Percentiles rank a stretch among this genome's conserved stretches.
These are phyloP conservation scores for Bos indicus DNA, from an alignment of 2,113 vertebrate genomes.

Conservation along the genomic window DNA sequence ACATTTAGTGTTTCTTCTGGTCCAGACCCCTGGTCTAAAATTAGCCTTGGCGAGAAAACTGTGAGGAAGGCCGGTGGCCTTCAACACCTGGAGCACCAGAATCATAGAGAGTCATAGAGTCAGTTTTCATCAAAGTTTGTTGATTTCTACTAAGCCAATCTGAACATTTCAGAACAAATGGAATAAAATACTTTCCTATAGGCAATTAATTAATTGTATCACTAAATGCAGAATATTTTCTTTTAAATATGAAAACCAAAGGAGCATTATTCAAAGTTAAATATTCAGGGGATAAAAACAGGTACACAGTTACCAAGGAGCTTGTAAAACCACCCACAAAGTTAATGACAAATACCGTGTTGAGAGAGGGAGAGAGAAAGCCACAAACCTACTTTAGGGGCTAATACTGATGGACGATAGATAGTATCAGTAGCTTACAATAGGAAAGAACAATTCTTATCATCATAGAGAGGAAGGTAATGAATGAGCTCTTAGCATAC, in stretches of 20 bases:
- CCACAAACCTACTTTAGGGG: neutral
- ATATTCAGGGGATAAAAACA: constrained; percentile 17
- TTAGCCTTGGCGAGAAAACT: neutral
- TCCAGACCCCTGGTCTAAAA: neutral
- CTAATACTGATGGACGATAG: neutral
- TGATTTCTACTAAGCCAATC: neutral
- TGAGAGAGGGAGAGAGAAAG: neutral
- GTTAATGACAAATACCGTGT: neutral
- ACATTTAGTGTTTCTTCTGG: neutral
- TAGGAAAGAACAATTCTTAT: neutral
- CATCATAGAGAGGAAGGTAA: neutral
- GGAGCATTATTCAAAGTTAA: neutral
- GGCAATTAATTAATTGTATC: neutral
- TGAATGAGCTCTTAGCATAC: neutral
- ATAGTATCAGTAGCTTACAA: no score
- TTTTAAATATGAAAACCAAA: neutral
- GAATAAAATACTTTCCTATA: neutral
- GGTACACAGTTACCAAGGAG: neutral
- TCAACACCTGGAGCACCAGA: neutral
- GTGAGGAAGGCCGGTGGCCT: neutral
- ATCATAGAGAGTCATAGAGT: neutral
- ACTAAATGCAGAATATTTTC: neutral
- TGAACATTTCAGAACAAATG: neutral
- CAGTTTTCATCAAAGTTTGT: neutral
- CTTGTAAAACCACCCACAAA: constrained; percentile 20